Base-by-base conservation (phyloP, 2,113 vertebrate genomes). In the Vombatus ursinus region DNA sequence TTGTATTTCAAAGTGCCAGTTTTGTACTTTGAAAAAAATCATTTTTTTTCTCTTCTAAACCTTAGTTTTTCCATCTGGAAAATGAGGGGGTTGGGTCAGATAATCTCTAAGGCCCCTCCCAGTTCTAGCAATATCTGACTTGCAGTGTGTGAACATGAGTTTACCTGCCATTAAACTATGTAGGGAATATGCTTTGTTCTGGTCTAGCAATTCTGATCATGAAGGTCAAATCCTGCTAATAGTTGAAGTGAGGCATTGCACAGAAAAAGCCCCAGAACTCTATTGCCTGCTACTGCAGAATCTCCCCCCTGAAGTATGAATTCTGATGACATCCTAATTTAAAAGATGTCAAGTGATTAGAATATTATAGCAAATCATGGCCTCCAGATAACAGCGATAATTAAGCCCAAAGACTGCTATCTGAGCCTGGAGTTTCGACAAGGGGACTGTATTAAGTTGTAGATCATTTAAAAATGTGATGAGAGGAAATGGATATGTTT, bases 141-240 rank as follows among this genome's bases (percentile, higher is more conserved):
- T 96, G 44, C n/a, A 93, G 48, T 94, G 92, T 92, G 94, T 92
- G 89, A 90, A 96, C 48, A 92, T 19, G 92, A 90, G 48, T 50
- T 90, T 12, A 93, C 89, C 44, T 31, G 90, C 22, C 47, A 23
- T 92, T 24, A 93, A 93, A 95, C 50, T 2, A 24, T 54, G 31
- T 50, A 77, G 50, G 90, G 23, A 91, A 96, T 95, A 92, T 84
- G 68, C 68, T 84, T 84, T 44, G 68, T 84, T 84, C n/a, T n/a
- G n/a, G 68, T 9, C 54, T 96, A 16, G 52, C 94, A 50, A 92
- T 93, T 97, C 53, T 92, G 28, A 84, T 89, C 47, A 91, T 31
- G 93, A 68, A 90, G 3, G 68, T 93, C 90, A 91, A 26, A 44
- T 84, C 19, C 68, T 84, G 68, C 19, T 84, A 84, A 84, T 84